Conservation (phyloP, 2,113 vertebrate species). For the Lasiurus cinereus region DNA sequence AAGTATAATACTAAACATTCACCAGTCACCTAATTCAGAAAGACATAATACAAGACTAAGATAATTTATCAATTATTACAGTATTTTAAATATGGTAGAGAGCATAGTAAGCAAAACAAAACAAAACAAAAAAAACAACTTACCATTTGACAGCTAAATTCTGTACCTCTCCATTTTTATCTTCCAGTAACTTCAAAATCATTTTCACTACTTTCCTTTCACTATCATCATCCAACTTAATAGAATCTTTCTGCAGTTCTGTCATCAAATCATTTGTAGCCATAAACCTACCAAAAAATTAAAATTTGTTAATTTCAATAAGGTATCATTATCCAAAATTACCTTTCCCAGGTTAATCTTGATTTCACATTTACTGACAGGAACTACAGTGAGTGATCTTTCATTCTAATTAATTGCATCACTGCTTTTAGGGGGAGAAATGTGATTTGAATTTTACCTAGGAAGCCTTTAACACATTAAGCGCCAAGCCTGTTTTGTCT, state of each 20-base stretch:
- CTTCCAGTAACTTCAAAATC: conserved; percentile 98
- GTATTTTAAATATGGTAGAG: neutral
- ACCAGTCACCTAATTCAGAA: neutral
- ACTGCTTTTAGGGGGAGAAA: neutral
- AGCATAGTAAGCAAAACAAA: neutral
- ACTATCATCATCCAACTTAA: conserved; percentile 99
- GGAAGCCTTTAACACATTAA: neutral
- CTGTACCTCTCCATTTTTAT: conserved; percentile 99
- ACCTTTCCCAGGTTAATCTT: neutral
- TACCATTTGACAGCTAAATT: conserved; percentile 99
- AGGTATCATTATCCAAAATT: conserved; percentile 22
- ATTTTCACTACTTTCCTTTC: conserved; percentile 99
- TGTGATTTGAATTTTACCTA: conserved; percentile 23
- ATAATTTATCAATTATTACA: conserved; percentile 16
- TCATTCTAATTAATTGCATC: conserved; percentile 14
- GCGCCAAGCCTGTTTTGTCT: too few species aligned
- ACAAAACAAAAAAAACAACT: conserved; percentile 75
- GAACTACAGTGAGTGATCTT: neutral
- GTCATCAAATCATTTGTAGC: conserved; percentile 99
- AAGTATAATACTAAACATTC: conserved; percentile 21
- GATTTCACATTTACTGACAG: conserved; percentile 41
- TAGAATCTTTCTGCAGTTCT: conserved; percentile 98
- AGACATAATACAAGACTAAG: neutral
- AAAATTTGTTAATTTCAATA: conserved; percentile 21
- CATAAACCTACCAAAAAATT: conserved; percentile 94